Conservation (phyloP, 92 coral and sea anemone species). For the Porites evermanni region DNA sequence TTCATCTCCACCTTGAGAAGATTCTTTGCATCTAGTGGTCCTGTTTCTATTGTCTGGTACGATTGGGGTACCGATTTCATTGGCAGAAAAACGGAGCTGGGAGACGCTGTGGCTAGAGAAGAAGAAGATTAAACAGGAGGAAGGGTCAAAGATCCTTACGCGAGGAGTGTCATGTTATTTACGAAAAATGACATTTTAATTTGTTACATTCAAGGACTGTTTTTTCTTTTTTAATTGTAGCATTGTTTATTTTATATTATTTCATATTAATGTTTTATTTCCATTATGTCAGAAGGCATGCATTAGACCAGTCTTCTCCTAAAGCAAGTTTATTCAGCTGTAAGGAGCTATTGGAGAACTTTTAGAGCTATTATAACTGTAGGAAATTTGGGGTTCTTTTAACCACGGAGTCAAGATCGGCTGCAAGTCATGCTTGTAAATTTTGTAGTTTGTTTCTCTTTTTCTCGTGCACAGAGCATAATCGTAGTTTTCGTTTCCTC, state of each 20-base stretch:
- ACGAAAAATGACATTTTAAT: background rate
- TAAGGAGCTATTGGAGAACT: slow-evolving; percentile 16
- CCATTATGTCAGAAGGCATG: background rate
- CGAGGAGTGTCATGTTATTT: slow-evolving; percentile 6
- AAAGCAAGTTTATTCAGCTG: slow-evolving; percentile 28
- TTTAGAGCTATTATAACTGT: background rate
- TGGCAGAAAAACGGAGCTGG: slow-evolving; percentile 20
- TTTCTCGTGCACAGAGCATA: too few relatives aligned
- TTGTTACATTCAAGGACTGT: background rate
- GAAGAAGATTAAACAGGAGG: background rate
- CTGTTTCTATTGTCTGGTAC: slow-evolving; percentile 2
- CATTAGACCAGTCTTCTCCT: slow-evolving; percentile 12
- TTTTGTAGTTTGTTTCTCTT: background rate
- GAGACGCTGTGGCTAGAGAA: slow-evolving; percentile 1
- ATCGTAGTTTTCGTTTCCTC: background rate
- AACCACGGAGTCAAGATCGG: slow-evolving; percentile 20
- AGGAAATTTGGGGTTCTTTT: background rate
- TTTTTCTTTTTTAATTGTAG: slow-evolving; percentile 7
- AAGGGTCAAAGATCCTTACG: background rate
- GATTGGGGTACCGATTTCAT: background rate
- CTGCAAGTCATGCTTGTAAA: slow-evolving; percentile 7
- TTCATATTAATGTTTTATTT: background rate
- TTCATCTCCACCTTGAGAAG: slow-evolving; percentile 24
- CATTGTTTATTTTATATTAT: slow-evolving; percentile 20
- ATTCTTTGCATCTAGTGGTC: slow-evolving; percentile 7